A percentile compares a stretch with the other conserved stretches of the same genome.
phyloP scores from a whole-genome alignment of 2,797 vertebrate genomes.

The Arremon brunneinucha region DNA sequence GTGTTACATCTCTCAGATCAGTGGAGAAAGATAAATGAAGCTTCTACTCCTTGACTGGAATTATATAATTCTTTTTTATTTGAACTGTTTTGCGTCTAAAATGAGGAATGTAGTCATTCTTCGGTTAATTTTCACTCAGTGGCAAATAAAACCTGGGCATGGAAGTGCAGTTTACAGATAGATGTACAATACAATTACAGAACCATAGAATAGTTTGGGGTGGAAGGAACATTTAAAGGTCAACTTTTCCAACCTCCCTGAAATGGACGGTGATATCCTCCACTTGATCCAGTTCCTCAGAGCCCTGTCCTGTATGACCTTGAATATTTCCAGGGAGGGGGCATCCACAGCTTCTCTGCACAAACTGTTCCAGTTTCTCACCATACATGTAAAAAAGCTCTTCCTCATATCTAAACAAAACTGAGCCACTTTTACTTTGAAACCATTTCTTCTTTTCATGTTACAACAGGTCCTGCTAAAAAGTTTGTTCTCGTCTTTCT shows the following conservation, averaged over 20 bases:
- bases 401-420: background rate
- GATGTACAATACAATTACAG: background rate
- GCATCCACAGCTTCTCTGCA: background rate
- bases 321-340: background rate
- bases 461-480: background rate
- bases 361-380: background rate
- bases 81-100: background rate
- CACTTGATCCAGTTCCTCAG: background rate
- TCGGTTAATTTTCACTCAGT: background rate
- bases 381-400: background rate
- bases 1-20: background rate
- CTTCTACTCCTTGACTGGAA: background rate
- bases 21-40: background rate
- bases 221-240: background rate
- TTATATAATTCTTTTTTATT: background rate
- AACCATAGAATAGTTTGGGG: background rate
- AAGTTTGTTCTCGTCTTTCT: background rate
- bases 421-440: background rate
- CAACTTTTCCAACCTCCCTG: background rate
- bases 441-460: background rate
- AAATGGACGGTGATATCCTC: background rate
- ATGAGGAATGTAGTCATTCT: background rate
- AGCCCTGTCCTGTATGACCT: fast-evolving
- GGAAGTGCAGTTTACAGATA: background rate
- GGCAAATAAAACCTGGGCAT: background rate